Conservation (phyloP, 2,888 invertebrate species). For the Dyspetes luteomarginatus region DNA sequence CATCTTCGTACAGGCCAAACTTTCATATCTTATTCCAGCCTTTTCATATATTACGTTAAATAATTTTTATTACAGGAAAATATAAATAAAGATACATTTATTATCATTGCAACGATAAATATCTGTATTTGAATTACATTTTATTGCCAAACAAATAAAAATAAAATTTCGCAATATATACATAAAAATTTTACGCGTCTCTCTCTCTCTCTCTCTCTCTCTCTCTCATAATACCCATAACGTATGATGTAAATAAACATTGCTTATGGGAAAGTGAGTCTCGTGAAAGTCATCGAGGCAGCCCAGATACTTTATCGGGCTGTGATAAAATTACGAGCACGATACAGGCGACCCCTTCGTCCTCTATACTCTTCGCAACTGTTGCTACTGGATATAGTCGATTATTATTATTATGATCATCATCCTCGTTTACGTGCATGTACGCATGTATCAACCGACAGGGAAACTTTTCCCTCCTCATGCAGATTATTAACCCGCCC, state of each 20-base stretch:
- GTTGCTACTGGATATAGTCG: constrained; percentile 34
- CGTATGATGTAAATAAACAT: not conserved
- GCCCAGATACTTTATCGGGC: constrained; percentile 30
- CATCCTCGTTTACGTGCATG: constrained; percentile 27
- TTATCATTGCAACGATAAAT: not conserved
- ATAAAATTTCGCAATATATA: not conserved
- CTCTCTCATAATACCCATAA: not conserved
- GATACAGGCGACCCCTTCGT: constrained; percentile 29
- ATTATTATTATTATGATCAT: constrained; percentile 29
- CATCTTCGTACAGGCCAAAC: no score
- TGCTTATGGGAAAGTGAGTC: constrained; percentile 27
- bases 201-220: no score
- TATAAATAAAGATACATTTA: no score
- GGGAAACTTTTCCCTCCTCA: constrained; percentile 43
- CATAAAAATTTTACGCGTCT: not conserved
- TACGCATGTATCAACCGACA: not conserved
- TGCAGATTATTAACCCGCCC: constrained; percentile 44
- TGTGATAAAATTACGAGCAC: constrained; percentile 10
- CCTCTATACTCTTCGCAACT: constrained; percentile 27
- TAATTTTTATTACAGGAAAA: no score
- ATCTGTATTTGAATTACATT: not conserved
- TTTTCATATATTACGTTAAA: no score
- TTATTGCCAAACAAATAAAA: not conserved
- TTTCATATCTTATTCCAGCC: no score
- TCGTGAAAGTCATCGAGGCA: constrained; percentile 26